Conservation (phyloP, 2,888 invertebrate species). For the Belgica antarctica region DNA sequence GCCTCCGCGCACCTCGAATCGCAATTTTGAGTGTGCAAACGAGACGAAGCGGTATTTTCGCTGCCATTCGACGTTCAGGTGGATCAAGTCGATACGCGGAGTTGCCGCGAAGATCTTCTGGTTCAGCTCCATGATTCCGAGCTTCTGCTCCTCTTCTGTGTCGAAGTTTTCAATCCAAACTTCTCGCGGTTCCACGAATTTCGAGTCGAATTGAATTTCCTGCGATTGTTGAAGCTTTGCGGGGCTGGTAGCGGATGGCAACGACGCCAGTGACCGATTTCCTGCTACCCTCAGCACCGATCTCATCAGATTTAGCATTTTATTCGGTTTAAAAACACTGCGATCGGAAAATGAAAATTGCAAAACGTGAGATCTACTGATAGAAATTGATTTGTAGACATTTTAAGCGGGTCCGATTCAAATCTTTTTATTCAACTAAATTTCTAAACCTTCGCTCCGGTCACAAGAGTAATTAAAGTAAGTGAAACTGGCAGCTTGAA, state of each 20-base stretch:
- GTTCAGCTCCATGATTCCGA: conserved; percentile 86
- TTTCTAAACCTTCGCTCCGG: too few relatives aligned
- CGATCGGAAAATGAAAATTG: too few relatives aligned
- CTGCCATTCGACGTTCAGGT: conserved; percentile 86
- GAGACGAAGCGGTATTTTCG: conserved; percentile 74
- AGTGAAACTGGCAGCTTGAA: conserved; percentile 61
- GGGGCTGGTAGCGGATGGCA: not conserved
- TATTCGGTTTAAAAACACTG: too few relatives aligned
- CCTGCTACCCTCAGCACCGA: not conserved
- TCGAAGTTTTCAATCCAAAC: conserved; percentile 86
- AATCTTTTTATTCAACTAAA: too few relatives aligned
- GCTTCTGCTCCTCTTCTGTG: conserved; percentile 69
- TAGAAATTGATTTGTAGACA: too few relatives aligned
- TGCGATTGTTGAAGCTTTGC: not conserved
- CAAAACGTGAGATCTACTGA: too few relatives aligned
- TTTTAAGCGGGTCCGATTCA: too few relatives aligned
- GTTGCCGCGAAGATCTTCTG: conserved; percentile 79
- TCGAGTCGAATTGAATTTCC: not conserved
- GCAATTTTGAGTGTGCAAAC: conserved; percentile 72
- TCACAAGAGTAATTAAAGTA: conserved; percentile 50
- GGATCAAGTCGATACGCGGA: conserved; percentile 84
- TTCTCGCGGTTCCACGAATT: conserved; percentile 17
- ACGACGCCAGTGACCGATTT: not conserved
- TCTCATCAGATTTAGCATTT: conserved; percentile 20
- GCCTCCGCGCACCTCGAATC: conserved; percentile 85